Percentiles rank a stretch among this genome's conserved stretches.
Conservation (phyloP, 2,113 vertebrate species). For the Cnemophilus loriae region DNA sequence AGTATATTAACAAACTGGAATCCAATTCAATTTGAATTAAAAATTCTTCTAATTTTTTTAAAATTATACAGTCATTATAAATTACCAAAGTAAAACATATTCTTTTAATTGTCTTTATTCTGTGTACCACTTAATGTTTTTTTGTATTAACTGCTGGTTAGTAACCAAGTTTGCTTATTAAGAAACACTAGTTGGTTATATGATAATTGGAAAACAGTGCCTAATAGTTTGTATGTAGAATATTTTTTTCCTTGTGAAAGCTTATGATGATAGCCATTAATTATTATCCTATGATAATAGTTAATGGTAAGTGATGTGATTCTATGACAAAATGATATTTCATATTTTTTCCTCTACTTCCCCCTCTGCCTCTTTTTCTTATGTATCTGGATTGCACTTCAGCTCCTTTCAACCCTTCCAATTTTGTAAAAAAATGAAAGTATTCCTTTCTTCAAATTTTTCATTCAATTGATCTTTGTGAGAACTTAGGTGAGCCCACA, state of each 20-base stretch:
- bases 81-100: neutral
- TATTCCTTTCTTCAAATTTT: neutral
- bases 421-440: neutral
- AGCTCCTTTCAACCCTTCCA: neutral
- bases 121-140: neutral
- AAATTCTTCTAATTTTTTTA: neutral
- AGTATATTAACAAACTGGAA: neutral
- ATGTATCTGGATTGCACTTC: fast-evolving
- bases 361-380: fast-evolving
- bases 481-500: neutral
- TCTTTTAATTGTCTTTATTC: neutral
- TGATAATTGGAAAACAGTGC: neutral
- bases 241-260: neutral
- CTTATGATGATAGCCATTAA: neutral
- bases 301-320: neutral
- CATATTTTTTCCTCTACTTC: neutral
- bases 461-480: neutral
- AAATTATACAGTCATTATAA: neutral
- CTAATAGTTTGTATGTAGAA: neutral
- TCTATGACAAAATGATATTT: neutral
- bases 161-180: neutral
- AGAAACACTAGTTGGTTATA: neutral
- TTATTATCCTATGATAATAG: too few relatives aligned
- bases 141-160: neutral
- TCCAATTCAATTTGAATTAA: neutral